Conservation (phyloP, 2,888 invertebrate species). For the Craniophora ligustri region DNA sequence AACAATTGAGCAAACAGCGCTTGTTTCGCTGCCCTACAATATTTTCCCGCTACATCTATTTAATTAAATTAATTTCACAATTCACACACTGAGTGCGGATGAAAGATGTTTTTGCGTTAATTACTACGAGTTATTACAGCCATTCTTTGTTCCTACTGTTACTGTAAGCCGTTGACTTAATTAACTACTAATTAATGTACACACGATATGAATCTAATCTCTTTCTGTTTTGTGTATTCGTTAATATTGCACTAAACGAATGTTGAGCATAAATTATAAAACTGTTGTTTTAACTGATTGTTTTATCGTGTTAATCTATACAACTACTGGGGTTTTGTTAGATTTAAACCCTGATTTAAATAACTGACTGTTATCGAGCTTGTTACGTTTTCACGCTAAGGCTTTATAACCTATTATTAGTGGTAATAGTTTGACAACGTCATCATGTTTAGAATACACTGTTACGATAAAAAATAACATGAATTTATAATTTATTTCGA, state of each 20-base stretch:
- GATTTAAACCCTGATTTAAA: slow-evolving; percentile 49
- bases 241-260: slow-evolving; percentile 59
- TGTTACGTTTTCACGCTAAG: slow-evolving; percentile 34
- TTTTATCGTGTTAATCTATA: slow-evolving; percentile 58
- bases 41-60: slow-evolving; percentile 47
- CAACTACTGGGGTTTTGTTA: slow-evolving; percentile 41
- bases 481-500: neutral
- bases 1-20: slow-evolving; percentile 25
- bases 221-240: slow-evolving; percentile 47
- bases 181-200: slow-evolving; percentile 69
- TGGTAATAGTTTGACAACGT: slow-evolving; percentile 11
- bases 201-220: slow-evolving; percentile 70
- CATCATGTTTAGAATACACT: neutral
- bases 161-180: slow-evolving; percentile 67
- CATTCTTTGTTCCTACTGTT: slow-evolving; percentile 60
- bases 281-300: slow-evolving; percentile 61
- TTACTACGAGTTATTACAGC: slow-evolving; percentile 58
- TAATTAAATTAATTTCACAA: slow-evolving; percentile 59
- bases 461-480: neutral
- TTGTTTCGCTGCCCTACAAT: slow-evolving; percentile 41
- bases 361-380: slow-evolving; percentile 43
- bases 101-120: slow-evolving; percentile 60
- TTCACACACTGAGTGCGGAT: slow-evolving; percentile 56
- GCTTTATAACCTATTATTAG: slow-evolving; percentile 23
- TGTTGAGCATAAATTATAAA: slow-evolving; percentile 56